phyloP scores from a whole-genome alignment of 2,797 vertebrate genomes.

The Sebastes vulpes region DNA sequence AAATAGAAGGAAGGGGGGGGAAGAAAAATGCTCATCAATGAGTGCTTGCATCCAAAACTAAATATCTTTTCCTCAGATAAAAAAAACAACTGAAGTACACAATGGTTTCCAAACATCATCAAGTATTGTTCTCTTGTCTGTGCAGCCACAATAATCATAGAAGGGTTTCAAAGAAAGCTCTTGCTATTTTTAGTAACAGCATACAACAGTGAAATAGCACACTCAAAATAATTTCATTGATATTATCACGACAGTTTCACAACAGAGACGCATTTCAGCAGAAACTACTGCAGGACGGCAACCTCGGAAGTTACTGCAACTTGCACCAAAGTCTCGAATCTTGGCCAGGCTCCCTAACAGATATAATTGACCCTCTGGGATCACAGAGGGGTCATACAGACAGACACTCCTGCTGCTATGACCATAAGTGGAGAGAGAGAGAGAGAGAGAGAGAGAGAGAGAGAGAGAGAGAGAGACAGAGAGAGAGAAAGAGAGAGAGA shows the following conservation, averaged over 20 bases:
- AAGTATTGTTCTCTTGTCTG: background rate
- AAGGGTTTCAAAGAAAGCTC: slow-evolving; percentile 14
- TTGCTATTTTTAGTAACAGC: slow-evolving; percentile 18
- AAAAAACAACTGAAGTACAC: background rate
- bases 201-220: slow-evolving; percentile 1
- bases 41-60: slow-evolving; percentile 14
- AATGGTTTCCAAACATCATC: slow-evolving; percentile 1
- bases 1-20: slow-evolving; percentile 34
- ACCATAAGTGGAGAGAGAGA: slow-evolving; percentile 30
- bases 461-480: background rate
- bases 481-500: slow-evolving; percentile 5
- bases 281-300: background rate
- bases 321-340: background rate
- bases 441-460: background rate
- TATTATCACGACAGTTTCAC: background rate
- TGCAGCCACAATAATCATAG: background rate
- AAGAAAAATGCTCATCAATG: background rate
- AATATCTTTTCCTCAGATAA: background rate
- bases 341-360: background rate
- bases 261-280: background rate
- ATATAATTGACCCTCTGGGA: background rate
- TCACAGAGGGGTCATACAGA: slow-evolving; percentile 11
- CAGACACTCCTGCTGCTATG: slow-evolving; percentile 16
- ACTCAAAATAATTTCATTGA: slow-evolving; percentile 3
- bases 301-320: background rate